These are phyloP conservation scores for Orientallactaga sibirica DNA, from an alignment of 2,797 vertebrate genomes.

Conservation along the genomic window DNA sequence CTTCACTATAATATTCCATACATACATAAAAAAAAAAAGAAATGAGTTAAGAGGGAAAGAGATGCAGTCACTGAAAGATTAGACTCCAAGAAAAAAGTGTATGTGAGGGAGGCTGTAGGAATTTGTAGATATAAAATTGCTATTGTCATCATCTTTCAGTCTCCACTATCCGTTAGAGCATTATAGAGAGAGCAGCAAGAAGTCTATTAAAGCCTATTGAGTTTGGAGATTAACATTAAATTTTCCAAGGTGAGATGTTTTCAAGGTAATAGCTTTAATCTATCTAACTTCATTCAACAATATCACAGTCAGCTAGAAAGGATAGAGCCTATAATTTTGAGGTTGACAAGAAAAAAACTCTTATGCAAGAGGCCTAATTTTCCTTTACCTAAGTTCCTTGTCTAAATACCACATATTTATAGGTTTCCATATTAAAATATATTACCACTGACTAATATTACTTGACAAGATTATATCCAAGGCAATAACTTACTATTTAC, in stretches of 20 bases:
- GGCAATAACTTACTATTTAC: not conserved
- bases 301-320: not conserved
- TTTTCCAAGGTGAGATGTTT: not conserved
- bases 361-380: not conserved
- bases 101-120: not conserved
- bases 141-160: not conserved
- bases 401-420: not conserved
- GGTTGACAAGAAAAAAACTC: slow-evolving; percentile 4
- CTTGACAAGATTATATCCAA: not conserved
- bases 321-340: not conserved
- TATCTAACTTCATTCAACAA: not conserved
- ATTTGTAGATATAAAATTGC: not conserved
- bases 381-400: not conserved
- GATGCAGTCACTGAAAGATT: not conserved
- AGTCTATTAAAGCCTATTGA: not conserved
- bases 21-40: too few relatives aligned
- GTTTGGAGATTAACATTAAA: not conserved
- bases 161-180: not conserved
- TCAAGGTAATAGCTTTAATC: not conserved
- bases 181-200: not conserved
- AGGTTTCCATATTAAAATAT: not conserved
- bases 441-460: not conserved
- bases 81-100: not conserved
- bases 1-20: too few relatives aligned
- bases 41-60: not conserved